A percentile compares a stretch with the other conserved stretches of the same genome.
Conservation (phyloP, 2,797 vertebrate genomes). For the Salarias fasciatus region DNA sequence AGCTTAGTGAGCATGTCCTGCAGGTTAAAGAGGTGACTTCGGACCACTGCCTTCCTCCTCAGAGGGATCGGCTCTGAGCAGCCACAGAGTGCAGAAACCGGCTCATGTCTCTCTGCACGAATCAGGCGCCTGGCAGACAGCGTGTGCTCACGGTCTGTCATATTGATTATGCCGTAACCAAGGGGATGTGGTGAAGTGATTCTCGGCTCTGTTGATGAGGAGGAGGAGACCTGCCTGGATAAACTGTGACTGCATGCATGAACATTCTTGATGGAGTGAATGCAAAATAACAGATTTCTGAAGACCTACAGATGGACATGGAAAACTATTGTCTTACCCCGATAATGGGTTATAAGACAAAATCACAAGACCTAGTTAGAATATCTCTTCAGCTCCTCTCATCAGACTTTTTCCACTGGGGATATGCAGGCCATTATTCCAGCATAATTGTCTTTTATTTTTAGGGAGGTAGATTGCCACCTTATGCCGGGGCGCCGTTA, state of each 20-base stretch:
- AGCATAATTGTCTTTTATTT: constrained; percentile 87
- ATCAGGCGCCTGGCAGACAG: constrained; percentile 33
- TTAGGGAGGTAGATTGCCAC: constrained; percentile 78
- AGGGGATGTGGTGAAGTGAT: constrained; percentile 47
- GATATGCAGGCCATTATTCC: constrained; percentile 78
- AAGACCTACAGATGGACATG: constrained; percentile 11
- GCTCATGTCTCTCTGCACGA: constrained; percentile 3
- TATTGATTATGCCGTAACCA: constrained; percentile 63
- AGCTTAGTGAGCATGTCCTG: constrained; percentile 59
- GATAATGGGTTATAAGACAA: constrained; percentile 47
- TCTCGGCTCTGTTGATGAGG: constrained; percentile 16
- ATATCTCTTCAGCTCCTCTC: constrained; percentile 73
- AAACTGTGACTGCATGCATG: background rate
- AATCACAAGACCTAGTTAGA: constrained; percentile 77
- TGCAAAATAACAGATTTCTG: background rate
- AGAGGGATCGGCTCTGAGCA: background rate
- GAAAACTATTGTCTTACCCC: constrained; percentile 33
- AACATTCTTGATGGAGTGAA: background rate
- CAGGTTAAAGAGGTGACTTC: constrained; percentile 52
- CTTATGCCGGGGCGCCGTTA: constrained; percentile 55
- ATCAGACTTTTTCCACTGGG: constrained; percentile 81
- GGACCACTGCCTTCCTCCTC: constrained; percentile 10
- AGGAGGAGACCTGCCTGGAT: constrained; percentile 8
- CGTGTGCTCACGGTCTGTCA: constrained; percentile 20
- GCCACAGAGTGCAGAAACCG: constrained; percentile 6